A percentile compares a stretch with the other conserved stretches of the same genome.
These are phyloP conservation scores for Neria commutata DNA, from an alignment of 2,888 invertebrate genomes.

Conservation along the genomic window DNA sequence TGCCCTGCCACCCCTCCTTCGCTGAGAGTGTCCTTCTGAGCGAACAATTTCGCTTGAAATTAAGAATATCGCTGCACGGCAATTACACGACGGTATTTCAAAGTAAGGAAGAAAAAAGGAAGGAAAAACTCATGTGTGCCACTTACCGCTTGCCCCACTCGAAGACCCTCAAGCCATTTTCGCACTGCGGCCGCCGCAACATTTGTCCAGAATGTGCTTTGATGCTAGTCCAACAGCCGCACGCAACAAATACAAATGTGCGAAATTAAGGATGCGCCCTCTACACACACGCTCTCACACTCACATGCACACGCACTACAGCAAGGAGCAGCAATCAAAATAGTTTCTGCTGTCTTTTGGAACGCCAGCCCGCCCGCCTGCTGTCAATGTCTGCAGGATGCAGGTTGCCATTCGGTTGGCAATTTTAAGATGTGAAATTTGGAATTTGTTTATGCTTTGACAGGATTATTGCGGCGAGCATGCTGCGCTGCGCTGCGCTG, in stretches of 20 bases:
- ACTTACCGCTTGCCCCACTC: background rate
- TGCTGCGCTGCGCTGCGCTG: slow-evolving; percentile 25
- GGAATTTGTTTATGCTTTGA: slow-evolving; percentile 53
- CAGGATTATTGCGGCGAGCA: slow-evolving; percentile 43
- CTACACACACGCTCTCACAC: background rate
- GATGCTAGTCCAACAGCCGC: background rate
- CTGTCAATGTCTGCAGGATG: slow-evolving; percentile 24
- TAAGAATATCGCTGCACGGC: too few species aligned
- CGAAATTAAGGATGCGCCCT: too few species aligned
- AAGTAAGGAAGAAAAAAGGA: background rate
- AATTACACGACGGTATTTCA: background rate
- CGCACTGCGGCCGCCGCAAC: slow-evolving; percentile 9
- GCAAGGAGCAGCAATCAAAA: slow-evolving; percentile 22
- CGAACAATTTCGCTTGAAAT: too few species aligned
- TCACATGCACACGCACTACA: background rate
- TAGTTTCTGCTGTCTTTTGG: too few species aligned
- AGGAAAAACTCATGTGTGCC: background rate
- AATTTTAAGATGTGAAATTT: slow-evolving; percentile 31
- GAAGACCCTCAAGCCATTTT: slow-evolving; percentile 3
- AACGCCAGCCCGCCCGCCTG: background rate
- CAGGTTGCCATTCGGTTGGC: slow-evolving; percentile 11
- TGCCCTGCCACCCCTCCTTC: too few species aligned
- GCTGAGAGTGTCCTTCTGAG: too few species aligned
- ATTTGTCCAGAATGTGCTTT: slow-evolving; percentile 11
- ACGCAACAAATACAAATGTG: background rate